Evolutionary conservation across 2,797 vertebrate species (phyloP).

Genomic region (Megalops cyprinoides): DNA sequence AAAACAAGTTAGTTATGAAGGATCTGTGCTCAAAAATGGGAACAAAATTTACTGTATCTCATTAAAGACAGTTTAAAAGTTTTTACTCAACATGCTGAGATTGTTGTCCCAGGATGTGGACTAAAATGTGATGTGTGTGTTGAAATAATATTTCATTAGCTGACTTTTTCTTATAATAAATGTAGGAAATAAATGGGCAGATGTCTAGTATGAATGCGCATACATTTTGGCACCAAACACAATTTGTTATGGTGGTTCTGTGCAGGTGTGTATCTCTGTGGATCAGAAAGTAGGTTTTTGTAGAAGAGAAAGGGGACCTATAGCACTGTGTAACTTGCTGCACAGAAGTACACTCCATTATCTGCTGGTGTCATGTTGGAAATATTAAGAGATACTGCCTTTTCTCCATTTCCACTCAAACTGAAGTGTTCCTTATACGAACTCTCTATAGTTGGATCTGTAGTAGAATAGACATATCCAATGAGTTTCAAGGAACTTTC

Average conservation of each 20-base stretch:
- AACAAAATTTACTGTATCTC: too few relatives aligned
- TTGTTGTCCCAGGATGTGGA: too few relatives aligned
- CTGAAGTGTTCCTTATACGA: not conserved
- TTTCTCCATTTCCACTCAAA: not conserved
- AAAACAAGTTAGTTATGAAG: too few relatives aligned
- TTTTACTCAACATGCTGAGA: too few relatives aligned
- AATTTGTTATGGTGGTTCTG: not conserved
- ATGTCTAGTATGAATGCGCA: too few relatives aligned
- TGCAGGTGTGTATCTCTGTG: too few relatives aligned
- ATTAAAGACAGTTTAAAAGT: too few relatives aligned
- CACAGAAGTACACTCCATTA: slow-evolving; percentile 11
- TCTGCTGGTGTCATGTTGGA: not conserved
- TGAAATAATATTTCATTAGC: not conserved
- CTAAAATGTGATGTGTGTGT: not conserved
- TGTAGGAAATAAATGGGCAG: too few relatives aligned
- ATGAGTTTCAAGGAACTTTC: slow-evolving; percentile 48
- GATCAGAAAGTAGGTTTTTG: not conserved
- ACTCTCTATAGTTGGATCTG: not conserved
- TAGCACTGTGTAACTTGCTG: slow-evolving; percentile 25
- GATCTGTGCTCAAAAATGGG: too few relatives aligned
- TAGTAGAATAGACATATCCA: not conserved
- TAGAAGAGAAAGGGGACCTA: not conserved
- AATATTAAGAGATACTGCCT: not conserved
- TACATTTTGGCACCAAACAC: too few relatives aligned
- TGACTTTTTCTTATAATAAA: too few relatives aligned